Evolutionary conservation across 2,113 vertebrate genomes (phyloP), one percentile per base, ranked within the genome.

Genomic region (Merops nubicus): DNA sequence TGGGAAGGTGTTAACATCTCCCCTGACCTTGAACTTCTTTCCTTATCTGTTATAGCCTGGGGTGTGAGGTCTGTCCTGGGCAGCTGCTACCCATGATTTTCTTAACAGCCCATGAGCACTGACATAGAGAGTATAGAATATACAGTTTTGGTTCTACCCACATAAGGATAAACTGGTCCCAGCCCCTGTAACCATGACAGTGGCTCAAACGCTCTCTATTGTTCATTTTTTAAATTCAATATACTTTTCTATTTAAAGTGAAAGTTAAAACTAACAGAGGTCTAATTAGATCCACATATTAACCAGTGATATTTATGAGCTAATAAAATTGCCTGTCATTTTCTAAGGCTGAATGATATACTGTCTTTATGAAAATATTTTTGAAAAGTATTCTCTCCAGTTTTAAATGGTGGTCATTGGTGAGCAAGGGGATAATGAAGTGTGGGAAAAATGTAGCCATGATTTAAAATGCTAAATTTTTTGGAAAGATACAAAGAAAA

Each of bases 291-390:
- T 81, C 89, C 78, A 57, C 47, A 12, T 89, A 79, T 91, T 51
- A 91, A n/a, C 29, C 36, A 59, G 7, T 90, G 48, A 45, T 73
- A 91, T 91, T 93, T 93, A 23, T 13, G n/a, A 15, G 2, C 23
- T 17, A 90, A 91, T 93, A 70, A 93, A 90, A 93, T 88, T 81
- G 5, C 34, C 25, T 89, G 48, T 53, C 38, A 83, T 91, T 95
- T 93, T 59, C 65, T 89, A 56, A 43, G 47, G 20, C 22, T 56
- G 64, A 82, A 85, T 26, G 11, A 48, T 89, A 59, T 60, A 79
- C 13, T 42, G 33, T 72, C 28, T 95, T 80, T 91, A 45, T 69
- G 25, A 50, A 75, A 94, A 87, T 80, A 89, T 96, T 87, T 70
- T 56, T 91, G 10, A 9, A 65, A 54, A 72, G 57, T 33, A 29